Base-by-base conservation (phyloP, 2,888 invertebrate species). In the Lepidonotus clava region DNA sequence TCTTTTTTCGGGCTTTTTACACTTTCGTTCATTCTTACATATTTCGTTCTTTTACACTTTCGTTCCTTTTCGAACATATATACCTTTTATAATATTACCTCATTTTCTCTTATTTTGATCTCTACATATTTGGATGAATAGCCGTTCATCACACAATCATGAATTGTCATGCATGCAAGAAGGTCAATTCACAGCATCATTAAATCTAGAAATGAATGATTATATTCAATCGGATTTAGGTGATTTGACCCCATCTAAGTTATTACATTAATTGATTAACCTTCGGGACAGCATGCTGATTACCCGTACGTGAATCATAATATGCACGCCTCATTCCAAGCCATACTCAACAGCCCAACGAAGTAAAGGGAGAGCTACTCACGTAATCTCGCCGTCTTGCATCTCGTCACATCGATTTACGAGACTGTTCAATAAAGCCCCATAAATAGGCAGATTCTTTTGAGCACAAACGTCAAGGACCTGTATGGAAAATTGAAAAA, bases 341-440 rank as follows among this genome's bases (percentile, higher is more conserved):
- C n/a, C n/a, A n/a, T n/a, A n/a, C 46, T 11, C 46, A 11, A 46
- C 46, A 46, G 46, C 46, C 8, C 18, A 8, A 8, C 46, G 8
- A 8, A 46, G 46, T 18, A 46, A 8, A 46, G 46, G 18, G 8
- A 8, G 8, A 11, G 46, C 36, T 36, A 71, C 86, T 87, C 86
- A 93, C 93, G 92, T 92, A 34, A 92, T 89, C 38, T 90, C 90
- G 6, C 90, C 90, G 56, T 91, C 91, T 32, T 91, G 91, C 38
- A 91, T 91, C n/a, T 91, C 91, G 41, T 92, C 92, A 89, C 93
- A 93, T 21, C 92, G 87, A 56, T 91, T 91, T 36, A 93, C 84
- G 36, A 94, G 88, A 83, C 91, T 91, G 66, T 90, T 92, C 34
- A 93, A 86, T 38, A 93, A 88, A 0, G 93, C 91, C 14, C 93